Base-by-base conservation (phyloP, 2,888 invertebrate genomes). In the Deilephila porcellus region DNA sequence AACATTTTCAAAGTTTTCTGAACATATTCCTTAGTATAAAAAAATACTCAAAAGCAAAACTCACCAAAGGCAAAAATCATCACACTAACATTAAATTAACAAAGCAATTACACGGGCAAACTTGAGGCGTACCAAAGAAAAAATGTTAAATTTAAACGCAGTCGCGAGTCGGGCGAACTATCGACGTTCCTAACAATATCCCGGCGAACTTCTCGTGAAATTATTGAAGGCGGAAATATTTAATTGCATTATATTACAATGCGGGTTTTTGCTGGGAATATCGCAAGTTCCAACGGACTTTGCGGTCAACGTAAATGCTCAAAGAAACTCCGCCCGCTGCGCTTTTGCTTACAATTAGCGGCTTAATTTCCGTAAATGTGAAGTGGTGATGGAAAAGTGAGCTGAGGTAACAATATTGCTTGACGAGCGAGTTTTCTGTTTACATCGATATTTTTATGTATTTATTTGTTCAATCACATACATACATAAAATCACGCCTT, bases 201-300 rank as follows among this genome's bases (percentile, higher is more conserved):
- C 82, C 81, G 77, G 77, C 73, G 52, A 76, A 82, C 79, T 82
- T 80, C 83, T 85, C 81, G 56, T 70, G 76, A 82, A 85, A 86
- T 82, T 85, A 88, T 86, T 78, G 83, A 79, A 79, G 78, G 88
- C 88, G 91, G 90, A 91, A 91, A 87, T 83, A 90, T 91, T 91
- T 91, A 91, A 91, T 91, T 89, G 90, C 90, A 85, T 89, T 88
- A 87, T 87, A 86, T 86, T 80, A 79, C 78, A 85, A 85, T 81
- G 76, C 62, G 34, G 60, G 53, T 56, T 71, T 67, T 67, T 29
- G 67, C 74, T 71, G 59, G 72, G 45, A 53, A 71, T 70, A 60
- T 32, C 59, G 45, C 71, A 74, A 62, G 63, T 74, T 75, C 63
- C 63, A 29, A 62, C 52, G 37, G 71, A 71, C 72, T 79, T 77